Evolutionary conservation across 2,888 invertebrate genomes (phyloP).

Genomic region (Nomada flava): DNA sequence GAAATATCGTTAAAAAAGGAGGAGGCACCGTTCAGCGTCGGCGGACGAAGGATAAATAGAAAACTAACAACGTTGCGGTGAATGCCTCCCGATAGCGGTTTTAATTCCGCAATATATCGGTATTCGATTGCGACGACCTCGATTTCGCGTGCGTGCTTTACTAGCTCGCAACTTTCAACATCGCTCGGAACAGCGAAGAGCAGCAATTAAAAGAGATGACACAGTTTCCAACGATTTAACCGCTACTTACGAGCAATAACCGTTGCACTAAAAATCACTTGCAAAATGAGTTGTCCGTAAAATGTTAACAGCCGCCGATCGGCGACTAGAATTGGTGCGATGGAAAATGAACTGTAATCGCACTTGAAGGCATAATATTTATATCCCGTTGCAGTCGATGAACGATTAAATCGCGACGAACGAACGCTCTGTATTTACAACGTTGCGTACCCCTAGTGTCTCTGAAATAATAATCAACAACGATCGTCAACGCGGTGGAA

Average conservation of each 20-base stretch:
- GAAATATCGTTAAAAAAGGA: constrained; percentile 29
- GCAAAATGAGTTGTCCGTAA: not conserved
- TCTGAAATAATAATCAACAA: no score
- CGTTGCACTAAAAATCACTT: not conserved
- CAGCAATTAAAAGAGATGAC: constrained; percentile 38
- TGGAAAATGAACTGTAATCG: no score
- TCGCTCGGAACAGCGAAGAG: constrained; percentile 9
- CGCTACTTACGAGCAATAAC: not conserved
- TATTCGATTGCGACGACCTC: constrained; percentile 57
- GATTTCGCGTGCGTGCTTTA: constrained; percentile 45
- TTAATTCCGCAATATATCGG: constrained; percentile 58
- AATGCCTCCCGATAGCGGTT: constrained; percentile 48
- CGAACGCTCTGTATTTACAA: no score
- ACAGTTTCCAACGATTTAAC: constrained; percentile 19
- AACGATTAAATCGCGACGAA: no score
- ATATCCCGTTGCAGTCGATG: no score
- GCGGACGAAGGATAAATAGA: not conserved
- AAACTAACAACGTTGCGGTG: constrained; percentile 30
- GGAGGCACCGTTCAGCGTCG: no score
- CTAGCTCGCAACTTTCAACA: not conserved
- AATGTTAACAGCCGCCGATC: no score
- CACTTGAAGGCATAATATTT: no score
- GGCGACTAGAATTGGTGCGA: no score
- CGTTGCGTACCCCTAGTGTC: no score
- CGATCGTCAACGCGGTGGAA: no score